Evolutionary conservation across 2,797 vertebrate genomes (phyloP).

Genomic region (Lutjanus argentimaculatus): DNA sequence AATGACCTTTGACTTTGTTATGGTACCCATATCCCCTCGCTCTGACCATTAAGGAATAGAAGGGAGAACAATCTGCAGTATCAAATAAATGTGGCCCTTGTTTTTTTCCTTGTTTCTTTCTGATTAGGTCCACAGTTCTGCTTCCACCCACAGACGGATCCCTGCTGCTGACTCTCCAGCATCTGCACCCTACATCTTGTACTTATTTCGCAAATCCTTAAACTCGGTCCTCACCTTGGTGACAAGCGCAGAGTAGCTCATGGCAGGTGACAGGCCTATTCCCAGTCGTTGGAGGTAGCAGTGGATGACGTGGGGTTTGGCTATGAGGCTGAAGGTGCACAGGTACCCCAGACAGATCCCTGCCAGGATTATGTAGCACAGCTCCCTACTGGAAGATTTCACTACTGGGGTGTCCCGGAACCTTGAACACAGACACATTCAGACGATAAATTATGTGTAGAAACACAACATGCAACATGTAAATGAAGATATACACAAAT

Average conservation of each 20-base stretch:
- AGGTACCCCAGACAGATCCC: conserved; percentile 97
- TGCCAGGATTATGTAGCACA: conserved; percentile 97
- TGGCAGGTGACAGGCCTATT: conserved; percentile 96
- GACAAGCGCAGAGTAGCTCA: conserved; percentile 98
- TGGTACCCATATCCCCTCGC: neutral
- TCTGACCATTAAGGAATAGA: neutral
- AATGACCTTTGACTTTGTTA: neutral
- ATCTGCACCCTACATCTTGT: neutral
- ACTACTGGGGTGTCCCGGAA: conserved; percentile 96
- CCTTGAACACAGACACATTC: conserved; percentile 62
- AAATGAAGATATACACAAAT: neutral
- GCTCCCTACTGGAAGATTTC: conserved; percentile 97
- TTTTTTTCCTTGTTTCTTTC: neutral
- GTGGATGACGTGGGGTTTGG: conserved; percentile 94
- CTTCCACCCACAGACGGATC: neutral
- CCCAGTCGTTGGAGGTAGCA: conserved; percentile 97
- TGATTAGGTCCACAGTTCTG: conserved; percentile 7
- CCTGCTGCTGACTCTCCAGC: neutral
- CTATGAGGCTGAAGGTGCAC: conserved; percentile 97
- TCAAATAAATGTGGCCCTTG: neutral
- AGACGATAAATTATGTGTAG: conserved; percentile 4
- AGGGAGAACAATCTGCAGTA: conserved; percentile 11
- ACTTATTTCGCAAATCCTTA: conserved; percentile 1
- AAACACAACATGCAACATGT: neutral
- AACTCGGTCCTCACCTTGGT: conserved; percentile 87